These are phyloP conservation scores for Caenorhabditis zanzibari DNA, from an alignment of 2,888 invertebrate genomes.

Conservation along the genomic window DNA sequence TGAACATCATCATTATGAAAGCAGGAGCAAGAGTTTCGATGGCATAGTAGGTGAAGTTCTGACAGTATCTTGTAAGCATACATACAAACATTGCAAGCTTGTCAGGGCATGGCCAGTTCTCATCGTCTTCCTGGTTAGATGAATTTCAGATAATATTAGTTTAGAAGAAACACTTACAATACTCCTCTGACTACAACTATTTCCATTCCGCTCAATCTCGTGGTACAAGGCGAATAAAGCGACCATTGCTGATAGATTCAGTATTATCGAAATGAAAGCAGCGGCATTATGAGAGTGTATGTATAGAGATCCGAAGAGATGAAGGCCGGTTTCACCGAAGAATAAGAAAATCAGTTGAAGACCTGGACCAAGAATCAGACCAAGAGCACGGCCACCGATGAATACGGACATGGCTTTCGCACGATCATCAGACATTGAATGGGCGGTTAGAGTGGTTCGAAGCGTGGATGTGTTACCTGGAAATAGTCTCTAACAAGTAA, in stretches of 20 bases:
- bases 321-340: conserved; percentile 48
- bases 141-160: no score
- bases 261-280: conserved; percentile 45
- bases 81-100: conserved; percentile 61
- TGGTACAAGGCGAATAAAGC: conserved; percentile 30
- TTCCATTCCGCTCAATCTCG: conserved; percentile 53
- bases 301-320: conserved; percentile 25
- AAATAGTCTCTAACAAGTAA: background rate
- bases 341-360: conserved; percentile 54
- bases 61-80: conserved; percentile 61
- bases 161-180: conserved; percentile 37
- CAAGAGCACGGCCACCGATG: conserved; percentile 57
- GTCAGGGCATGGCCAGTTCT: conserved; percentile 60
- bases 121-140: conserved; percentile 41
- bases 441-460: conserved; percentile 46
- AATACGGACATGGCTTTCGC: conserved; percentile 61
- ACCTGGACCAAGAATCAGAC: conserved; percentile 52
- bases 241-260: conserved; percentile 43
- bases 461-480: conserved; percentile 55
- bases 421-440: conserved; percentile 54
- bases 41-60: conserved; percentile 57
- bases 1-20: conserved; percentile 67
- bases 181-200: conserved; percentile 51
- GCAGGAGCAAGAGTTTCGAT: conserved; percentile 61
- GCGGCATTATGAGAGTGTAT: conserved; percentile 63